Conservation (phyloP, 2,797 vertebrate species). For the Rhynchotus rufescens region DNA sequence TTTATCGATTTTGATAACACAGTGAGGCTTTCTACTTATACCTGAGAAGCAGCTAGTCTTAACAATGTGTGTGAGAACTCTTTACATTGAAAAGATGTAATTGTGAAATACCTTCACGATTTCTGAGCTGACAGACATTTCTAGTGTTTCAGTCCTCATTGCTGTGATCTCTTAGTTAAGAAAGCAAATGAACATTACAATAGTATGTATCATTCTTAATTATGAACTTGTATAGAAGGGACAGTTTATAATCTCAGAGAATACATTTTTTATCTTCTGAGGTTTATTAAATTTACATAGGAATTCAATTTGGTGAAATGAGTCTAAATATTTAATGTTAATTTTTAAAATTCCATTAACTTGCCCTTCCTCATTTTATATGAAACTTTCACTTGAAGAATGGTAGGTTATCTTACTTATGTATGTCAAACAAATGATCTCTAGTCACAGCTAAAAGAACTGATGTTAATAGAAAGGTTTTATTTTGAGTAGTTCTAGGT, state of each 20-base stretch:
- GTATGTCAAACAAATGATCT: not conserved
- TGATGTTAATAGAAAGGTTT: not conserved
- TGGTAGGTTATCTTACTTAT: not conserved
- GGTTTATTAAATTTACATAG: not conserved
- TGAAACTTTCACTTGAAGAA: not conserved
- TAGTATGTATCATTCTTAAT: no score
- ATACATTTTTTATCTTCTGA: not conserved
- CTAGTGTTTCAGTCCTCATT: not conserved
- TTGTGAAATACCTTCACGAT: not conserved
- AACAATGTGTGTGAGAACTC: not conserved
- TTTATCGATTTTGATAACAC: not conserved
- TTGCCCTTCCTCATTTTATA: not conserved
- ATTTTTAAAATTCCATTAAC: not conserved
- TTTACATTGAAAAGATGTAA: not conserved
- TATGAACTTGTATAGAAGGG: no score
- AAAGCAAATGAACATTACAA: not conserved
- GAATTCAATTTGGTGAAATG: not conserved
- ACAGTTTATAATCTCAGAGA: not conserved
- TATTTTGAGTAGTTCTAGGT: not conserved
- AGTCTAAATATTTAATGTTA: not conserved
- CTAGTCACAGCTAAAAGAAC: not conserved
- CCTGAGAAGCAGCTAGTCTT: not conserved
- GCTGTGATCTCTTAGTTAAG: not conserved
- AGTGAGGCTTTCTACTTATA: not conserved
- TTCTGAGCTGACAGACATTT: not conserved